Evolutionary conservation across 2,888 invertebrate species (phyloP).

Genomic region (Eristalis pertinax): DNA sequence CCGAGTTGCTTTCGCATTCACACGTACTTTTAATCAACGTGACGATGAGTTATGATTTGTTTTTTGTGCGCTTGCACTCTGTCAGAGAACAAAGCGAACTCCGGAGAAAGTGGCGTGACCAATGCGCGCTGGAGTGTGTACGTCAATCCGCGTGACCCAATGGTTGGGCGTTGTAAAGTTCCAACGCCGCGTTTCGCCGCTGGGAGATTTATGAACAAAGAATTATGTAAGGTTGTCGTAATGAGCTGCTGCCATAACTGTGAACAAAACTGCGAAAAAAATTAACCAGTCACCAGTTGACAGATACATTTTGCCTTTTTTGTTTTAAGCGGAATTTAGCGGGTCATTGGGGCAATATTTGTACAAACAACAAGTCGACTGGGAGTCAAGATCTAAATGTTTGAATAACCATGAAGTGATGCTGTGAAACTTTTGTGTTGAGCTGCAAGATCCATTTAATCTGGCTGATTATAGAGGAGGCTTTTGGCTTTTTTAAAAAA

Average conservation of each 20-base stretch:
- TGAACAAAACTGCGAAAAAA: too few relatives aligned
- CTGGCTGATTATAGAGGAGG: too few relatives aligned
- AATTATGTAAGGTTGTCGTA: neutral
- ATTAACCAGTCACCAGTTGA: too few relatives aligned
- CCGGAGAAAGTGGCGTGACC: neutral
- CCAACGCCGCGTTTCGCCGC: neutral
- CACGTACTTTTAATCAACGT: constrained; percentile 10
- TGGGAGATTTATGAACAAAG: neutral
- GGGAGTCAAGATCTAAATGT: too few relatives aligned
- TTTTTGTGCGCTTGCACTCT: neutral
- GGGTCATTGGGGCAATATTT: too few relatives aligned
- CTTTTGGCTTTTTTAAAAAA: too few relatives aligned
- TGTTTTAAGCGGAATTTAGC: too few relatives aligned
- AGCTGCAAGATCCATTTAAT: too few relatives aligned
- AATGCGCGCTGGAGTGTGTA: neutral
- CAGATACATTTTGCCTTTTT: too few relatives aligned
- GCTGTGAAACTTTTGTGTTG: too few relatives aligned
- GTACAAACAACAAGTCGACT: too few relatives aligned
- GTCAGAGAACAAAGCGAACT: neutral
- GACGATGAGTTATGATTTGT: constrained; percentile 6
- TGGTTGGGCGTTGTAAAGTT: neutral
- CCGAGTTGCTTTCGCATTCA: constrained; percentile 19
- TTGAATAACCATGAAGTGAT: too few relatives aligned
- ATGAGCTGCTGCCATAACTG: neutral
- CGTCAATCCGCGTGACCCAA: neutral